phyloP scores from a whole-genome alignment of 2,797 vertebrate genomes.

The Cygnus olor region DNA sequence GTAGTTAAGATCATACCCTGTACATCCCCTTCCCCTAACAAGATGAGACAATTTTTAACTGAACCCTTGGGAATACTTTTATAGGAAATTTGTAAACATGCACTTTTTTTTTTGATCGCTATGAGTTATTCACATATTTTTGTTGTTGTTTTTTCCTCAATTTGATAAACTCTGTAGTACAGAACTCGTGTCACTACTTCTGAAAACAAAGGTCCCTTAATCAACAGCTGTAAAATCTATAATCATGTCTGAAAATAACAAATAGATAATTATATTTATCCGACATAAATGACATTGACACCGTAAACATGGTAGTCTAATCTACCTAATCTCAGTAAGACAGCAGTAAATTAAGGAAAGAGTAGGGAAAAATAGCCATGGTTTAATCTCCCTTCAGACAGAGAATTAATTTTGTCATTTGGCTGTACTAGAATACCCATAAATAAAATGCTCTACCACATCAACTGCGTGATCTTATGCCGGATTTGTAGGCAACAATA shows the following conservation, averaged over 20 bases:
- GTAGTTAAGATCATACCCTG: not conserved
- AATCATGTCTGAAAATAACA: not conserved
- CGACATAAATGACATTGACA: not conserved
- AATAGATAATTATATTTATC: not conserved
- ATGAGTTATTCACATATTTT: not conserved
- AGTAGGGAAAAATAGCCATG: not conserved
- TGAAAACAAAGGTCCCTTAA: not conserved
- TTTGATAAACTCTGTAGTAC: not conserved
- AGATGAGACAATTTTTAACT: constrained; percentile 24
- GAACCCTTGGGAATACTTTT: not conserved
- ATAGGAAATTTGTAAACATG: not conserved
- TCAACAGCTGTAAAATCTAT: not conserved
- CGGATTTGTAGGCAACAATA: not conserved
- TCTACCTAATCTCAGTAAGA: not conserved
- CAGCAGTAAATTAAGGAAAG: not conserved
- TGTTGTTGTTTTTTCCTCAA: not conserved
- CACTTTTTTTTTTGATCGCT: not conserved
- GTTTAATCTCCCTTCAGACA: not conserved
- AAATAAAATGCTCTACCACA: not conserved
- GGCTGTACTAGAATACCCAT: not conserved
- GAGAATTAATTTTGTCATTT: not conserved
- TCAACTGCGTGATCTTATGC: not conserved
- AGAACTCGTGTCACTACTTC: not conserved
- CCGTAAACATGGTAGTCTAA: not conserved
- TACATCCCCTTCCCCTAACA: not conserved